These are phyloP conservation scores for Montipora efflorescens DNA, from an alignment of 64 coral and sea anemone genomes.

Conservation along the genomic window DNA sequence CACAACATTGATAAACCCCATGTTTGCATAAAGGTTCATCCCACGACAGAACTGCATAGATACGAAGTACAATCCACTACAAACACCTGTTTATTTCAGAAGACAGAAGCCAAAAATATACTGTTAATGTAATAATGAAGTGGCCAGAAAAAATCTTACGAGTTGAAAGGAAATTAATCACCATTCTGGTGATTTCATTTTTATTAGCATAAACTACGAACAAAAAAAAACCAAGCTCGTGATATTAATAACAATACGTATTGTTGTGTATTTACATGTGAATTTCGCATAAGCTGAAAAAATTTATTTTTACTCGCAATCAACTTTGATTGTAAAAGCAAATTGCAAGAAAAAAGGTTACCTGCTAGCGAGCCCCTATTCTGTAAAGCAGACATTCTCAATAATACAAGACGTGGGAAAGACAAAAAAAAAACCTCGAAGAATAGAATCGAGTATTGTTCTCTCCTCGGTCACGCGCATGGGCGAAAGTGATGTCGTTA, in stretches of 20 bases:
- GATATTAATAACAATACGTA: not conserved
- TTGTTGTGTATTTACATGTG: conserved; percentile 26
- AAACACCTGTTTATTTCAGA: too few relatives aligned
- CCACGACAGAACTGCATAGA: too few relatives aligned
- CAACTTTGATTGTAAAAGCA: conserved; percentile 12
- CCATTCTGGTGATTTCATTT: not conserved
- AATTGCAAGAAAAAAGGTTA: conserved; percentile 13
- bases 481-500: conserved; percentile 12
- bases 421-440: not conserved
- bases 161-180: not conserved
- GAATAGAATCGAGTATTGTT: conserved; percentile 36
- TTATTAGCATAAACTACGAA: conserved; percentile 34
- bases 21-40: too few relatives aligned
- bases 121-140: too few relatives aligned
- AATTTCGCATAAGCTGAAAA: conserved; percentile 45
- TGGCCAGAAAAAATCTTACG: too few relatives aligned
- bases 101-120: too few relatives aligned
- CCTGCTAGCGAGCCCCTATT: not conserved
- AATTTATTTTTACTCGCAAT: not conserved
- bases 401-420: not conserved
- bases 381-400: not conserved
- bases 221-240: conserved; percentile 17
- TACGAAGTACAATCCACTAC: too few relatives aligned
- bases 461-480: conserved; percentile 17
- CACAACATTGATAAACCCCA: too few relatives aligned